Base-by-base conservation (phyloP, 64 coral and sea anemone genomes). In the Acropora tenuis region DNA sequence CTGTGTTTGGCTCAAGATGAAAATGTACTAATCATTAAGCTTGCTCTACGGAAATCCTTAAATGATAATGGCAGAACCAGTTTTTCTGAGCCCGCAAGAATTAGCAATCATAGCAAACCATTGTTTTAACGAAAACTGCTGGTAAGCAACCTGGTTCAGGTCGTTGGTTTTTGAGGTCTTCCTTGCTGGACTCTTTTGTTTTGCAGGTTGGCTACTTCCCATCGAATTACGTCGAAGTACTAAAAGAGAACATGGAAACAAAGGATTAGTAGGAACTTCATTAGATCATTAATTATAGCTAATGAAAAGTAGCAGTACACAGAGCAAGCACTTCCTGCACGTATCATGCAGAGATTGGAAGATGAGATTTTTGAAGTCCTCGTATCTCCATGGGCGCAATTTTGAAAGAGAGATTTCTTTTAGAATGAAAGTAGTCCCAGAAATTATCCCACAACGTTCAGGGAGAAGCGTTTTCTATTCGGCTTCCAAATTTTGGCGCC, bases 151-250 rank as follows among this genome's bases (percentile, higher is more conserved):
- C 30, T 30, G 30, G 30, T 30, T 30, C 30, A 30, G 30, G 17
- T 13, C 63, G 17, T 13, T 78, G 20, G 42, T 16, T 18, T 3
- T n/a, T 20, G 12, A 30, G 48, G 30, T 30, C 30, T 30, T 30
- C 30, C 60, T 45, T 74, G 1, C 11, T 10, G 18, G 52, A 43
- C 5, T 5, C n/a, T 73, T 79, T 73, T 5, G 1, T 41, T 46
- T 59, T 58, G 16, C 63, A 96, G 94, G 87, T 96, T 86, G 94
- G 94, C 3, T 96, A 96, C 65, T 96, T 96, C 69, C 94, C 94
- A 1, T 96, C 94, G 2, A 96, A 96, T 92, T 96, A 90, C 55
- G 86, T 96, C 0, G 90, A 96, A 73, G 87, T 85, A 3, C 63
- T 85, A 18, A 85, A 85, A 71, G 82, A 85, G 15, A 85, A 67